Evolutionary conservation across 2,113 vertebrate species (phyloP), one percentile per base, ranked within the genome.

Genomic region (Tupaia chinensis): DNA sequence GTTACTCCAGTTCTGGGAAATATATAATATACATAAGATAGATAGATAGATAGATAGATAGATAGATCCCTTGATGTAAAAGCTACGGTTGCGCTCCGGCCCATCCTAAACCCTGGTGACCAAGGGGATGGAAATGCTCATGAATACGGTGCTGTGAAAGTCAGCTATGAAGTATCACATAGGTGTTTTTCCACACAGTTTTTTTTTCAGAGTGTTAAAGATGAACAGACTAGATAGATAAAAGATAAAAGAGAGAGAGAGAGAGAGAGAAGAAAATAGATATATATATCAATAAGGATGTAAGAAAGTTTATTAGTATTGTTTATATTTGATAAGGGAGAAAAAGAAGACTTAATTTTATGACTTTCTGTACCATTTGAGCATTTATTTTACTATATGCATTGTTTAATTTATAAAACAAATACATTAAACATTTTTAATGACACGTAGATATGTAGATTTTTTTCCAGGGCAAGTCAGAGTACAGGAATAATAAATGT

Each of bases 391-490:
- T 74, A 63, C 20, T n/a, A 17, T 32, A 9, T 70, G 7, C 10
- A 54, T 56, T 68, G 92, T 93, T 95, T 69, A 87, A 87, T 89
- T 58, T 32, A 89, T 83, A 78, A 76, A 94, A 68, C 34, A 93
- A 86, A 65, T 29, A 74, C 20, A 72, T 87, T 78, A 53, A 56
- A 65, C 66, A 29, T 4, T 65, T 70, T 76, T 54, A 44, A 61
- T 44, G 44, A 44, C 44, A 44, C 5, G 44, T 44, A 44, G 44
- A 53, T 6, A 58, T 61, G 11, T 12, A 76, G 56, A 68, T 32
- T 76, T 54, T 84, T 80, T 79, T 93, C 56, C 20, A 87, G 53
- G 10, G 6, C 20, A 91, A 77, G 63, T 60, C 4, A 34, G 34
- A 91, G 9, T 80, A 44, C 7, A 72, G 53, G 13, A 90, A 82